Evolutionary conservation across 1,140 invertebrate genomes (phyloP).

Genomic region (Panulirus ornatus): DNA sequence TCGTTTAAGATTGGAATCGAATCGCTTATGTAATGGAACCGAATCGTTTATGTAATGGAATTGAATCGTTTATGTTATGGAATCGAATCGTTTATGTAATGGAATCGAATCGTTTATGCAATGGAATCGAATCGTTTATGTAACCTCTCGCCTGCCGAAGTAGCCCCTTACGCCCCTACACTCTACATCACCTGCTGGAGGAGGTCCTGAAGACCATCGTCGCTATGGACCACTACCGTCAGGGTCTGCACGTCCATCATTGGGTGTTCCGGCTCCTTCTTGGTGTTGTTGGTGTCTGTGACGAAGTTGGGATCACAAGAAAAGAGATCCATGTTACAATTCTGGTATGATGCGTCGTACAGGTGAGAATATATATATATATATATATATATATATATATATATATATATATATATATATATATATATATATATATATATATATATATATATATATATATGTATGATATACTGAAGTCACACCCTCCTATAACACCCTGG

Average conservation of each 20-base stretch:
- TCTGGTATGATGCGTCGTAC: no score
- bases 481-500: no score
- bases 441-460: no score
- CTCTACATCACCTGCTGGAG: neutral
- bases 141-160: no score
- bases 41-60: no score
- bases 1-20: neutral
- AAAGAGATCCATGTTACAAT: no score
- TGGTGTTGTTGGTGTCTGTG: slow-evolving; percentile 18
- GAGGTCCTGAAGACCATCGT: slow-evolving; percentile 24
- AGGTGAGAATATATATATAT: no score
- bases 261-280: neutral
- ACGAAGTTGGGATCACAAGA: no score
- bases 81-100: neutral
- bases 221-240: slow-evolving; percentile 9
- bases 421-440: no score
- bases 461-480: no score
- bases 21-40: neutral
- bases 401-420: neutral
- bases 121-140: no score
- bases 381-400: no score
- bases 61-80: neutral
- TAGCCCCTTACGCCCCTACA: neutral
- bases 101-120: neutral
- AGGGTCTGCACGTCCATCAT: slow-evolving; percentile 33